Evolutionary conservation across 2,888 invertebrate genomes (phyloP), one percentile per base, ranked within the genome.

Genomic region (Drosophila peninsularis): DNA sequence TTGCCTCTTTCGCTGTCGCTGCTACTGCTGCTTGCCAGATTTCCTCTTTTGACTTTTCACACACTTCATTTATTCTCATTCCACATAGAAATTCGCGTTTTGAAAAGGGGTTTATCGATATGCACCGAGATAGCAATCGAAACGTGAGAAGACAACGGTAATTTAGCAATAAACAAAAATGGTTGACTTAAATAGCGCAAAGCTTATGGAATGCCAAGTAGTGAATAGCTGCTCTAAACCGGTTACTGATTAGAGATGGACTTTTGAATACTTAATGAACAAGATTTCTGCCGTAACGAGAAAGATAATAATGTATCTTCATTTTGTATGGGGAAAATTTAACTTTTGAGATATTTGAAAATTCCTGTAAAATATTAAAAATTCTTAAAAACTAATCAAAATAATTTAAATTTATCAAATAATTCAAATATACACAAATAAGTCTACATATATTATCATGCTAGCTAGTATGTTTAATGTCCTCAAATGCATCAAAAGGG

Each of bases 41-140:
- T 80, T 78, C 41, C 66, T 58, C 56, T 56, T 66, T 45, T 54
- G 64, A 62, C 70, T 76, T 76, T 67, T 71, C 77, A 62, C 75
- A 71, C 78, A 60, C 52, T 61, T 53, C 62, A 61, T 54, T 41
- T 42, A 55, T 32, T 56, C 57, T 44, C 58, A 34, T 39, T 44
- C 41, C 63, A 56, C 45, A 37, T 53, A 32, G 44, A 63, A 63
- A 39, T 62, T 73, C 41, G 60, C 39, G 7, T 37, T 45, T 61
- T 55, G 50, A 54, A 34, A 39, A 39, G 36, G 55, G 53, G 56
- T 54, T 61, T 73, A 69, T 74, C 73, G 70, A 69, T 60, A 74
- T 34, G 39, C 36, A 44, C 41, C 49, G 34, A 65, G 39, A 65
- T 30, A 47, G 19, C 36, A 58, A 73, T 72, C 72, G 62, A 73